Evolutionary conservation across 2,797 vertebrate species (phyloP).

Genomic region (Poeciliopsis infans): DNA sequence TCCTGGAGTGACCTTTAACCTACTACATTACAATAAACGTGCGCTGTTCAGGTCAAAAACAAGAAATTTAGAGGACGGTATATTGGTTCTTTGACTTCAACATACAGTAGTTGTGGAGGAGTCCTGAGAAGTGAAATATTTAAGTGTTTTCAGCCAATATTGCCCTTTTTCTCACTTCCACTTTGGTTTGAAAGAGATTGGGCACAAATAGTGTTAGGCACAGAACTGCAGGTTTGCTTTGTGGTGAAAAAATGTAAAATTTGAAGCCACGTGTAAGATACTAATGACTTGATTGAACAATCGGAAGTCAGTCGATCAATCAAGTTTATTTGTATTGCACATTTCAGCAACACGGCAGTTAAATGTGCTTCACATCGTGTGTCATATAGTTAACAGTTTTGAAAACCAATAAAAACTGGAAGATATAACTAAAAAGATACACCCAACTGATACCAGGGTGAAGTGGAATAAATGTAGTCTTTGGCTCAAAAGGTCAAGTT

Average conservation of each 20-base stretch:
- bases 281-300: not conserved
- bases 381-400: too few species aligned
- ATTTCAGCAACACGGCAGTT: too few species aligned
- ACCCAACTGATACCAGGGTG: slow-evolving; percentile 8
- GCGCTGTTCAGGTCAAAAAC: not conserved
- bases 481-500: slow-evolving; percentile 30
- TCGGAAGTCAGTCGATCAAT: too few species aligned
- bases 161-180: not conserved
- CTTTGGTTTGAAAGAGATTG: not conserved
- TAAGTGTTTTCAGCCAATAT: not conserved
- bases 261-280: not conserved
- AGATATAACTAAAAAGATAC: slow-evolving; percentile 16
- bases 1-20: not conserved
- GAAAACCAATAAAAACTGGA: not conserved
- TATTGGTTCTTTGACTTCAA: not conserved
- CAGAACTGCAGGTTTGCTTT: not conserved
- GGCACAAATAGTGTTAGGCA: not conserved
- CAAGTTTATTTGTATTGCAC: too few species aligned
- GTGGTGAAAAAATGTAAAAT: not conserved
- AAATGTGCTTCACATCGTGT: too few species aligned
- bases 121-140: not conserved
- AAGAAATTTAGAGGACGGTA: not conserved
- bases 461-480: slow-evolving; percentile 41
- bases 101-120: not conserved
- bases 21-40: not conserved